phyloP scores from a whole-genome alignment of 2,888 invertebrate species.

The Hypsopygia costalis region DNA sequence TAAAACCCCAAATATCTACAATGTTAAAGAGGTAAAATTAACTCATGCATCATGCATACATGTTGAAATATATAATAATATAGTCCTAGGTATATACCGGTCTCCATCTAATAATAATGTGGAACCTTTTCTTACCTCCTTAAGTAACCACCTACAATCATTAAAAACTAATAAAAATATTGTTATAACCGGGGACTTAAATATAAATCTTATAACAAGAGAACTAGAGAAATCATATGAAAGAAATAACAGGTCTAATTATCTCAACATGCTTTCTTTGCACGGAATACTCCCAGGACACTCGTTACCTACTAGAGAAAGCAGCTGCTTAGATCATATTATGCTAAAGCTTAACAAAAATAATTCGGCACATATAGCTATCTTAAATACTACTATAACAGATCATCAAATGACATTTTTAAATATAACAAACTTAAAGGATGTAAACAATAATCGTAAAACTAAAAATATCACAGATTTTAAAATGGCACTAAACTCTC shows the following conservation, averaged over 20 bases:
- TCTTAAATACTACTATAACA: not conserved
- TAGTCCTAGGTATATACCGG: constrained; percentile 21
- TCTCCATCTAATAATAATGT: constrained; percentile 22
- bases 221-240: constrained; percentile 15
- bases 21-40: constrained; percentile 13
- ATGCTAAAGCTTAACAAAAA: constrained; percentile 12
- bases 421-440: not conserved
- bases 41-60: constrained; percentile 16
- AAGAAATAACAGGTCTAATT: constrained; percentile 16
- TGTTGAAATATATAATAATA: constrained; percentile 10
- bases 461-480: constrained; percentile 2
- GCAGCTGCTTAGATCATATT: constrained; percentile 21
- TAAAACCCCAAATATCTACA: constrained; percentile 6
- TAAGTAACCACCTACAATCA: constrained; percentile 15
- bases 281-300: constrained; percentile 24
- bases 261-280: constrained; percentile 17
- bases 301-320: constrained; percentile 19
- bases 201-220: constrained; percentile 20
- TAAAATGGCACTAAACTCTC: constrained; percentile 1
- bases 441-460: not conserved
- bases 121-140: constrained; percentile 16
- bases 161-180: constrained; percentile 15
- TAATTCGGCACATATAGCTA: not conserved
- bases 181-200: constrained; percentile 24
- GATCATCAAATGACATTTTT: not conserved